Base-by-base conservation (phyloP, 2,888 invertebrate genomes). In the Xanthia icteritia region DNA sequence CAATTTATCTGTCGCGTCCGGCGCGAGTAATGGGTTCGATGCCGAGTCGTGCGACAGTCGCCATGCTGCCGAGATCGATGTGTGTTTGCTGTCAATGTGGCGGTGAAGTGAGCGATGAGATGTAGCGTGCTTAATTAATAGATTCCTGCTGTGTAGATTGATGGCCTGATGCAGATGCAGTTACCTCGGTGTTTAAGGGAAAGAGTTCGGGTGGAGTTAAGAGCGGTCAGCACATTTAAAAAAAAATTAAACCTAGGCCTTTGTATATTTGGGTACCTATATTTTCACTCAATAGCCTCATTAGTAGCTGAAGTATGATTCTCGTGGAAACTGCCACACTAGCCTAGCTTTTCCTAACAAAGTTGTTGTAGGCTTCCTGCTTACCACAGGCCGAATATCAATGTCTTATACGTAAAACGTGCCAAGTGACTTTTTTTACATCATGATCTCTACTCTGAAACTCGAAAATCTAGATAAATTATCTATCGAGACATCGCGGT, bases 1-100 rank as follows among this genome's bases (percentile, higher is more conserved):
- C 89, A 89, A 88, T 88, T 89, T 88, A 88, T 88, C 88, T 82
- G 80, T 73, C 78, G 85, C 87, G 85, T 88, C 88, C 88, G 88
- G 88, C 77, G 64, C 63, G 85, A 81, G 87, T 89, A 88, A 88
- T 89, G 88, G 89, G 88, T 89, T 89, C 69, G 82, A 78, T 79
- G 83, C 81, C 45, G 84, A 76, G 77, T 80, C 79, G 77, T 76
- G 79, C 73, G 77, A 79, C 82, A 73, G 80, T 75, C 78, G 77
- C 66, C 78, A 70, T 61, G 87, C 80, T 36, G 72, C 71, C 74
- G 81, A 88, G 88, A 89, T 88, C 86, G 89, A 89, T 88, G 82
- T 82, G 74, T 89, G 84, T 88, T 86, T 82, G 82, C 79, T 79
- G 68, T 80, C 87, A 83, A 69, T 77, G 78, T 67, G 65, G 69